phyloP scores from a whole-genome alignment of 1,140 invertebrate genomes.

The Nomia melanderi region DNA sequence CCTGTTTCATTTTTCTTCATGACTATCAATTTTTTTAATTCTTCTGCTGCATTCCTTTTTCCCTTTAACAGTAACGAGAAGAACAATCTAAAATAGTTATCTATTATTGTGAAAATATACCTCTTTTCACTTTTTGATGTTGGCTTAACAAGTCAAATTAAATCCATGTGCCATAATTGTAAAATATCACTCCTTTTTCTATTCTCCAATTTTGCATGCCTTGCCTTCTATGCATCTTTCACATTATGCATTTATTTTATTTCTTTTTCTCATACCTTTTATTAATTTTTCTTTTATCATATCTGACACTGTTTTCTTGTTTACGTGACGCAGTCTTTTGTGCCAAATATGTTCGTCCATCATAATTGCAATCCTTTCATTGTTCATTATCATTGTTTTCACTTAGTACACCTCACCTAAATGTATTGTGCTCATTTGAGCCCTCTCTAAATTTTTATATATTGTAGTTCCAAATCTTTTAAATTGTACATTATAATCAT shows the following conservation, averaged over 20 bases:
- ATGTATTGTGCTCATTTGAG: background rate
- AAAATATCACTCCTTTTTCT: background rate
- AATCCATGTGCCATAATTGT: background rate
- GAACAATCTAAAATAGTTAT: background rate
- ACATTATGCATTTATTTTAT: background rate
- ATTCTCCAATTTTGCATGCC: background rate
- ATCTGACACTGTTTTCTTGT: background rate
- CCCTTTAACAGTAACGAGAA: background rate
- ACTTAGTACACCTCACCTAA: background rate
- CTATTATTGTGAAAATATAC: background rate
- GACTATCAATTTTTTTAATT: conserved; percentile 10
- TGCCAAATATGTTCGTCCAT: background rate
- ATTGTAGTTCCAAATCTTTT: background rate
- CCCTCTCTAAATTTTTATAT: background rate
- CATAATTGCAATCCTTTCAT: background rate
- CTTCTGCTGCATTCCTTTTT: background rate
- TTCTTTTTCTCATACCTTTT: background rate
- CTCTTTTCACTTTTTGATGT: background rate
- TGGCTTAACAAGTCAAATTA: background rate
- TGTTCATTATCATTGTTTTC: background rate
- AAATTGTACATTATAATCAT: background rate
- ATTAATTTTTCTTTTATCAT: background rate
- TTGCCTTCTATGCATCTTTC: background rate
- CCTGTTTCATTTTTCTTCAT: conserved; percentile 15
- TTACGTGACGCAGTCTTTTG: background rate